These are phyloP conservation scores for Onychostruthus taczanowskii DNA, from an alignment of 2,113 vertebrate genomes.

Conservation along the genomic window DNA sequence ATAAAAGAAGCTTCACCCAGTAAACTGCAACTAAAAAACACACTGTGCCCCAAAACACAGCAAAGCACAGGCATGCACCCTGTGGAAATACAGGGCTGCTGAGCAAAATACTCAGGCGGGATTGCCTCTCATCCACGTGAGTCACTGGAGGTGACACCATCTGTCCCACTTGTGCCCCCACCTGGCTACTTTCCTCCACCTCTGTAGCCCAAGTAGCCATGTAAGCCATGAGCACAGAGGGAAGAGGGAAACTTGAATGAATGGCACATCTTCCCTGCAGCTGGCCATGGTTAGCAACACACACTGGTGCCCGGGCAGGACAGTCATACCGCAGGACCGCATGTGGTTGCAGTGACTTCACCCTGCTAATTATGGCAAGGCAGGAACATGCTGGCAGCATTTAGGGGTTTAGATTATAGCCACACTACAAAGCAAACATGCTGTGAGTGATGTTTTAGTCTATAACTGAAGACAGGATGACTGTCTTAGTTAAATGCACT, in stretches of 20 bases:
- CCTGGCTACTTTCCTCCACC: background rate
- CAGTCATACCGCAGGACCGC: background rate
- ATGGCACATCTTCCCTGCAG: background rate
- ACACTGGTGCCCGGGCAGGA: background rate
- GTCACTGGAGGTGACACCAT: accelerated
- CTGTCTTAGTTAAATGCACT: background rate
- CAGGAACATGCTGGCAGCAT: background rate
- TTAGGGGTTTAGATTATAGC: slow-evolving; percentile 11
- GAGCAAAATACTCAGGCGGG: accelerated
- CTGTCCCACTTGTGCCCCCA: accelerated
- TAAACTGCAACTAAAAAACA: background rate
- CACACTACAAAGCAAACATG: slow-evolving; percentile 19
- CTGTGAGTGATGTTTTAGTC: background rate
- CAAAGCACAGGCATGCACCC: background rate
- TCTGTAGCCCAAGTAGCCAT: background rate
- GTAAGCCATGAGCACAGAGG: background rate
- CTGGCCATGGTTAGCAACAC: background rate
- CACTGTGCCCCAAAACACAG: background rate
- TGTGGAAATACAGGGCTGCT: background rate
- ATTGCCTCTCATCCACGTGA: background rate
- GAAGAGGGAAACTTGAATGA: background rate
- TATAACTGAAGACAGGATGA: background rate
- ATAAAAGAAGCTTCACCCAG: background rate
- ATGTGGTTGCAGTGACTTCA: background rate
- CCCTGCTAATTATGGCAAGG: background rate